Conservation (phyloP, 2,888 invertebrate genomes). For the Lissocephala sabroskyi region DNA sequence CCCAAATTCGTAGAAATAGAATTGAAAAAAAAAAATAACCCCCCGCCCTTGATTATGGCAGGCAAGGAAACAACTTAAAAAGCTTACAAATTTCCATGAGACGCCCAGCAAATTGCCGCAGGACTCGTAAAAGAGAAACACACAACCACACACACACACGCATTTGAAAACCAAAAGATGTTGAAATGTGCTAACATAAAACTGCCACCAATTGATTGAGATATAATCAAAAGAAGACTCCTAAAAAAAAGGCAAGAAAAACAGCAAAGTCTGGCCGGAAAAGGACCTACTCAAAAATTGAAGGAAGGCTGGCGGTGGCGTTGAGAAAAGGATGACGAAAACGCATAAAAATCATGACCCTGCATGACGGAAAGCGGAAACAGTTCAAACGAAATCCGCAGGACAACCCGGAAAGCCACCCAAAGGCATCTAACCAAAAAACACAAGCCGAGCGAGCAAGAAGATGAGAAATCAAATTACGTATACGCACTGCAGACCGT, state of each 20-base stretch:
- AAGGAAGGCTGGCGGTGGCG: slow-evolving; percentile 1
- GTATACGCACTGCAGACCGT: slow-evolving; percentile 35
- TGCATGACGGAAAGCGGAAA: slow-evolving; percentile 12
- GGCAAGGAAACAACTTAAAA: slow-evolving; percentile 33
- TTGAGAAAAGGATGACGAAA: slow-evolving; percentile 35
- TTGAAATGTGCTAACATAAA: slow-evolving; percentile 58
- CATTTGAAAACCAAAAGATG: slow-evolving; percentile 50
- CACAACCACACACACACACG: slow-evolving; percentile 5
- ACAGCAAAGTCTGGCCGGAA: no score
- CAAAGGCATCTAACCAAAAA: slow-evolving; percentile 3
- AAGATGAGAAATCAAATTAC: slow-evolving; percentile 30
- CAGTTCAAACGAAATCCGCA: slow-evolving; percentile 13
- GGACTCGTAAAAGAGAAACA: slow-evolving; percentile 49
- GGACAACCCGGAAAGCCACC: background rate
- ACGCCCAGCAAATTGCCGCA: slow-evolving; percentile 29
- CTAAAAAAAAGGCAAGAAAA: slow-evolving; percentile 16
- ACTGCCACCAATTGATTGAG: slow-evolving; percentile 64
- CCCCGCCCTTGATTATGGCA: no score
- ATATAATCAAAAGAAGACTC: slow-evolving; percentile 53
- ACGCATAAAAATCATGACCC: slow-evolving; percentile 43
- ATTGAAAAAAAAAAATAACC: slow-evolving; percentile 12
- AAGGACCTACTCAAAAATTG: slow-evolving; percentile 1
- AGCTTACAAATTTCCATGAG: slow-evolving; percentile 49
- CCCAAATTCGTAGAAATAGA: no score
- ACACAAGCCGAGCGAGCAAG: background rate